Evolutionary conservation across 1,140 invertebrate genomes (phyloP).

Genomic region (Musca vetustissima): DNA sequence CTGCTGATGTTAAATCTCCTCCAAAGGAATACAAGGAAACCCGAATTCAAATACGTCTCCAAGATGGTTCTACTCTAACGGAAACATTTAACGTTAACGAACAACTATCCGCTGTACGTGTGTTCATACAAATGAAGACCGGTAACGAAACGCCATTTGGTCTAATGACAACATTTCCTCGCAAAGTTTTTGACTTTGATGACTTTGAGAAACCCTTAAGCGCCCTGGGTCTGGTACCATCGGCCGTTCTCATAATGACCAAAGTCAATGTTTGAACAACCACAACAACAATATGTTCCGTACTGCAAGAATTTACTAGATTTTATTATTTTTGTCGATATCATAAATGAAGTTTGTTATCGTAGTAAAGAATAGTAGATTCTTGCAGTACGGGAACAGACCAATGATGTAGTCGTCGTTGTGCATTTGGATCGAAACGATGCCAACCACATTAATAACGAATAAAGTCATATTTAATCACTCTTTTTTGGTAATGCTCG

Average conservation of each 20-base stretch:
- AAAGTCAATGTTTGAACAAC: constrained; percentile 40
- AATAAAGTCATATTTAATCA: too few species aligned
- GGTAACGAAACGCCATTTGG: constrained; percentile 61
- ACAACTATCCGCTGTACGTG: constrained; percentile 84
- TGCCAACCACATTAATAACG: too few species aligned
- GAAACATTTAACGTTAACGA: constrained; percentile 85
- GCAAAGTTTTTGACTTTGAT: constrained; percentile 67
- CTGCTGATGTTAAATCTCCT: constrained; percentile 54
- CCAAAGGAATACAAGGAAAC: constrained; percentile 65
- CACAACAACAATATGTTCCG: too few species aligned
- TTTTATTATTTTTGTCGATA: too few species aligned
- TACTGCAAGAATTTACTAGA: too few species aligned
- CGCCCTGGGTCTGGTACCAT: constrained; percentile 75
- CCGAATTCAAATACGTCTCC: constrained; percentile 64
- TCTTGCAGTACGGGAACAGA: too few species aligned
- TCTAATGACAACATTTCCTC: constrained; percentile 79
- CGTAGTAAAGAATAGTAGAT: too few species aligned
- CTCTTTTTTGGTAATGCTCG: too few species aligned
- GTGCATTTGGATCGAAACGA: too few species aligned
- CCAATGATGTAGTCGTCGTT: too few species aligned
- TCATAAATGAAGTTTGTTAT: too few species aligned
- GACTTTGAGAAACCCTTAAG: constrained; percentile 67
- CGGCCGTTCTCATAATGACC: constrained; percentile 75
- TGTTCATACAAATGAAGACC: constrained; percentile 53
- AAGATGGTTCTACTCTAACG: constrained; percentile 66